Base-by-base conservation (phyloP, 2,797 vertebrate species). In the Lacerta agilis region DNA sequence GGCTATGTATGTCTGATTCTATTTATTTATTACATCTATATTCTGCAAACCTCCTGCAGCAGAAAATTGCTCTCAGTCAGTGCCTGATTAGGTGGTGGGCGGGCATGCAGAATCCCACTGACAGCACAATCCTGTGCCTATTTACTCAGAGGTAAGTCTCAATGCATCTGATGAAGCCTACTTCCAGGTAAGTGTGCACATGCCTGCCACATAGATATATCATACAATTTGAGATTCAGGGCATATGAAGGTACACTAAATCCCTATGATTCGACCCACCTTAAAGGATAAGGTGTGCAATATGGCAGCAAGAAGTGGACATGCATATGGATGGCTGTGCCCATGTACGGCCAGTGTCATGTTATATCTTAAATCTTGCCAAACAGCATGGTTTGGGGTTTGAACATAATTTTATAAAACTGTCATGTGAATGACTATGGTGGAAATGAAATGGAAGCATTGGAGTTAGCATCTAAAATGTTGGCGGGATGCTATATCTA, bases 401-500 rank as follows among this genome's bases (percentile, higher is more conserved):
- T 76, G 72, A 49, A 87, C 61, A 29, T 67, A 77, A 75, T 87
- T 67, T 36, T 82, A 61, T 55, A 20, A 38, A 38, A 67, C 38
- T 83, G 81, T 43, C 36, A 8, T 23, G 3, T 69, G 27, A 88
- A 77, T 71, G 80, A 29, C 41, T 55, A 38, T 77, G n/a, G 8
- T 25, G 38, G 43, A 77, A 88, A 88, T 69, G 20, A 76, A 86
- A 75, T 77, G 58, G 27, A 89, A 82, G 58, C 25, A n/a, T 72
- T 77, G 27, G 45, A 75, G 71, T 77, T 86, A 67, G 72, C 49
- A 82, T 41, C 38, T 25, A 86, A 45, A 73, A 82, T 69, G n/a
- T 13, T 81, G 71, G 23, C 23, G 92, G 90, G 77, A 73, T 90
- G 85, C 84, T 91, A 89, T 89, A 75, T 73, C 67, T 75, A 5